These are phyloP conservation scores for Lepetodrilus schrolli DNA, from an alignment of 2,888 invertebrate genomes.

Conservation along the genomic window DNA sequence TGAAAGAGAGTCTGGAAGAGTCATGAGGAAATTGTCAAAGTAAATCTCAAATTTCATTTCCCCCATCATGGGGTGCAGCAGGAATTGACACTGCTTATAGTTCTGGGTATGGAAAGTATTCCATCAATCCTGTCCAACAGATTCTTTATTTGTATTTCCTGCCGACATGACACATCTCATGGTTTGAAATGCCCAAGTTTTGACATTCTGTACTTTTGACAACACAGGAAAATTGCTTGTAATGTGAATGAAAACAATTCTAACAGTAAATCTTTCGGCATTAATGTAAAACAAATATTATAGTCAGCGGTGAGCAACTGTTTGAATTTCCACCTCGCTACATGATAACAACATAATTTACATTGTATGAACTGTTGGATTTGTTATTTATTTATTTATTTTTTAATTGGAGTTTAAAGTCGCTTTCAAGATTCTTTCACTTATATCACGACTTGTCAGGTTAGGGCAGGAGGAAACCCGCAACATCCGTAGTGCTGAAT, in stretches of 20 bases:
- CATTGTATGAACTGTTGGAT: too few relatives aligned
- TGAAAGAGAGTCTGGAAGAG: neutral
- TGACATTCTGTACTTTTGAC: neutral
- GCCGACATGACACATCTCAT: neutral
- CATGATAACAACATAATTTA: too few relatives aligned
- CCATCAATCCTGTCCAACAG: neutral
- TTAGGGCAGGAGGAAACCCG: too few relatives aligned
- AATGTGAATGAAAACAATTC: neutral
- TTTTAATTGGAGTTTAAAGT: too few relatives aligned
- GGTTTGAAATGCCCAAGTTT: neutral
- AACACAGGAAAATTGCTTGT: neutral
- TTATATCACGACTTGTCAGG: too few relatives aligned
- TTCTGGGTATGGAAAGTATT: conserved; percentile 7
- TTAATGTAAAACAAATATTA: too few relatives aligned
- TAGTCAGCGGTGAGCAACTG: too few relatives aligned
- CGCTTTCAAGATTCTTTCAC: too few relatives aligned
- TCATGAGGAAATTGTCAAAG: conserved; percentile 9
- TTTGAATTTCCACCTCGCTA: too few relatives aligned
- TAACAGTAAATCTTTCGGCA: too few relatives aligned
- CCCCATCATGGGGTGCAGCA: neutral
- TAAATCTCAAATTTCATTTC: conserved; percentile 18
- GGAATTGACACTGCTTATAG: conserved; percentile 24
- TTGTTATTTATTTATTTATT: too few relatives aligned
- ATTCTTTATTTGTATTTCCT: neutral
- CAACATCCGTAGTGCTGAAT: too few relatives aligned